A percentile compares a stretch with the other conserved stretches of the same genome.
phyloP scores from a whole-genome alignment of 2,113 vertebrate genomes.

The Deroptyus accipitrinus region DNA sequence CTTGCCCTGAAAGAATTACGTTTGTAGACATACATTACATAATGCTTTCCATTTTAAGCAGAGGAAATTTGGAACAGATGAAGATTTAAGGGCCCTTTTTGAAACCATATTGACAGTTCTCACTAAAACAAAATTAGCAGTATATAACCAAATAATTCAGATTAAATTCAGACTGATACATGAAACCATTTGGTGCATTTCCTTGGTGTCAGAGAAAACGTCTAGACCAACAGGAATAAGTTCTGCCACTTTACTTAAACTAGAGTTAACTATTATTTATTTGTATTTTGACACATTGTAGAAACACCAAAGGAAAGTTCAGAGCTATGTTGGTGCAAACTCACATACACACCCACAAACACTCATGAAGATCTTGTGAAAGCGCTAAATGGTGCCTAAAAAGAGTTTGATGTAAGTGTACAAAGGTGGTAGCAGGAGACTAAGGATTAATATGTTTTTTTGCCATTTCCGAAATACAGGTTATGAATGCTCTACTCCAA shows the following conservation, averaged over 20 bases:
- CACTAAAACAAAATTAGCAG: neutral
- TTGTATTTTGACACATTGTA: neutral
- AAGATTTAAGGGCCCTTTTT: neutral
- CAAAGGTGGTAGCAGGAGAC: neutral
- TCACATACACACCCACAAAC: neutral
- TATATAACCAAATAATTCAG: neutral
- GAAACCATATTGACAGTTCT: neutral
- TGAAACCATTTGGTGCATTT: neutral
- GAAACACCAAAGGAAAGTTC: neutral
- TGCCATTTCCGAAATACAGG: neutral
- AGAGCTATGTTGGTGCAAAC: neutral
- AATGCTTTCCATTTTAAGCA: neutral
- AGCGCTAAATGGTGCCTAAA: neutral
- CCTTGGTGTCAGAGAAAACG: neutral
- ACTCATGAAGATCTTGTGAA: neutral
- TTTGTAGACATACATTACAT: neutral
- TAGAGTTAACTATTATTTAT: neutral
- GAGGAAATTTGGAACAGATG: neutral
- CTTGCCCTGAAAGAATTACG: neutral
- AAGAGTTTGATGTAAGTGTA: neutral
- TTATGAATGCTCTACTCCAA: neutral
- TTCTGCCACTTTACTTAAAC: neutral
- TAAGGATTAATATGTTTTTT: rapidly evolving
- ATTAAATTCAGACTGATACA: neutral
- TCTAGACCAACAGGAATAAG: neutral